These are phyloP conservation scores for Danaus chrysippus DNA, from an alignment of 2,888 invertebrate species.

Conservation along the genomic window DNA sequence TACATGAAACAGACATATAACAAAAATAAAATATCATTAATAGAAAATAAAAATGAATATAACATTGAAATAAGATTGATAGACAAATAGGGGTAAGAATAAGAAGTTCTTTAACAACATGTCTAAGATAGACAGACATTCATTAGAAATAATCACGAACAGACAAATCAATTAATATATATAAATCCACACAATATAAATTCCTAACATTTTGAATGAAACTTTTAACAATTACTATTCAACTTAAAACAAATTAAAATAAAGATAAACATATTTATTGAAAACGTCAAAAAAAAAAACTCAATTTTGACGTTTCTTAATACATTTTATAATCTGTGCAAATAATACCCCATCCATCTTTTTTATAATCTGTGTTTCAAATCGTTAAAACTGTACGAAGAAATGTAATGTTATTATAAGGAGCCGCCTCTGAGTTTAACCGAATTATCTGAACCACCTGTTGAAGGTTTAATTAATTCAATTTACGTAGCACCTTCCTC, in stretches of 20 bases:
- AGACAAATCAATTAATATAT: conserved; percentile 70
- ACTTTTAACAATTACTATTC: too few species aligned
- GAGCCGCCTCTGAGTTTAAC: conserved; percentile 52
- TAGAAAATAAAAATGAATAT: background rate
- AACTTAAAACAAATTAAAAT: too few species aligned
- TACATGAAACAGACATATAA: too few species aligned
- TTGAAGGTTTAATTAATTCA: conserved; percentile 72
- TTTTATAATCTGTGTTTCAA: conserved; percentile 24
- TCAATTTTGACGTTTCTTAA: background rate
- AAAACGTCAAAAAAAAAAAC: too few species aligned
- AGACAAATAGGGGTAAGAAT: conserved; percentile 38
- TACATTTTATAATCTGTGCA: conserved; percentile 13
- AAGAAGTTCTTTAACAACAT: conserved; percentile 36
- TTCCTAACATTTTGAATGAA: conserved; percentile 13
- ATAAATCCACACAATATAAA: conserved; percentile 64
- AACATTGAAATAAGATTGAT: background rate
- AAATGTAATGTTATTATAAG: conserved; percentile 62
- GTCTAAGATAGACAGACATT: conserved; percentile 43
- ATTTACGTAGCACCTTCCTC: conserved; percentile 51
- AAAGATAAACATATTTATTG: too few species aligned
- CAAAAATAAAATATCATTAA: background rate
- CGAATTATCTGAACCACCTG: conserved; percentile 66
- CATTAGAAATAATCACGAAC: conserved; percentile 62
- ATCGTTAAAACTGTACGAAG: conserved; percentile 65
- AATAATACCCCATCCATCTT: conserved; percentile 33